Evolutionary conservation across 2,113 vertebrate genomes (phyloP).

Genomic region (Naja naja): DNA sequence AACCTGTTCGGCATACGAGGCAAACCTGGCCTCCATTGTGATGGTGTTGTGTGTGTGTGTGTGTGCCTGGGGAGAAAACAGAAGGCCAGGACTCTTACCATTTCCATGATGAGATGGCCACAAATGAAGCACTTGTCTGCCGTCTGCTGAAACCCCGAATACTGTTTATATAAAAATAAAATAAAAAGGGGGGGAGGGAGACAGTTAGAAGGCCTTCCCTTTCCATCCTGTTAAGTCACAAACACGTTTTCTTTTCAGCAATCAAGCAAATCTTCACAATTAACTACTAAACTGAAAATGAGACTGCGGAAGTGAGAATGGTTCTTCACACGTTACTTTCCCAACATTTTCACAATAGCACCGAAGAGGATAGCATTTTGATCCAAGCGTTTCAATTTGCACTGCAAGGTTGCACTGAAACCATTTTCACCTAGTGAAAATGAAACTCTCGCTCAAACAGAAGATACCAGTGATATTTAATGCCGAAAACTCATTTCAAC

Average conservation of each 20-base stretch:
- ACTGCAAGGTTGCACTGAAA: background rate
- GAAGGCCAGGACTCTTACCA: conserved; percentile 78
- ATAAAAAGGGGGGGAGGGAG: background rate
- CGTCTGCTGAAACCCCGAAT: conserved; percentile 98
- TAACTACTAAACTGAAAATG: background rate
- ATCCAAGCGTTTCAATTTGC: background rate
- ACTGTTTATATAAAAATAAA: conserved; percentile 72
- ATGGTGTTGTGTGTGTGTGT: rapidly evolving
- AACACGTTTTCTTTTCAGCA: background rate
- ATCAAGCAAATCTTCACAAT: background rate
- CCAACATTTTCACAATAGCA: background rate
- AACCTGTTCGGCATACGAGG: background rate
- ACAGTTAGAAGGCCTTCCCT: background rate
- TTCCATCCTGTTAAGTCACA: background rate
- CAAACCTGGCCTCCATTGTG: background rate
- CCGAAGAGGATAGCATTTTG: background rate
- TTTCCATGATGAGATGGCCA: conserved; percentile 99
- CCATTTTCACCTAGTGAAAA: background rate
- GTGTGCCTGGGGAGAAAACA: background rate
- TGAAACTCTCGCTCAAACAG: background rate
- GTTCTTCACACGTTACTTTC: background rate
- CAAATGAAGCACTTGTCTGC: conserved; percentile 98
- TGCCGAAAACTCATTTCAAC: background rate
- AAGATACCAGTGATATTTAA: background rate
- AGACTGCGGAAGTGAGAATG: background rate